Evolutionary conservation across 2,113 vertebrate genomes (phyloP), one percentile per base, ranked within the genome.

Genomic region (Nothobranchius furzeri): DNA sequence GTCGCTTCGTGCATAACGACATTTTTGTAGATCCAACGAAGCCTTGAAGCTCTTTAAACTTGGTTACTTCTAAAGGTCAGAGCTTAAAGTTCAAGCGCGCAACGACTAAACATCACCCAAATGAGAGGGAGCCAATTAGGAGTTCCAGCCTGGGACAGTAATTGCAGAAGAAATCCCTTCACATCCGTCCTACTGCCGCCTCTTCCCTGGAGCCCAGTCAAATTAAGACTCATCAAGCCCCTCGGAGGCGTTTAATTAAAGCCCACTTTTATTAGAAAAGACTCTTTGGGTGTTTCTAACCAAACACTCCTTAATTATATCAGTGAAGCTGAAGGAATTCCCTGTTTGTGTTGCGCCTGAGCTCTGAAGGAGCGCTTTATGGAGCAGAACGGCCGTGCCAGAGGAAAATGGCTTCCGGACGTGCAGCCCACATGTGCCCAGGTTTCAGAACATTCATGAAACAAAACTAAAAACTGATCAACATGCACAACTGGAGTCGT

Each of bases 181-280:
- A 86, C 84, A 83, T 91, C 87, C 85, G 89, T 92, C 88, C 90
- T 88, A 87, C 87, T 86, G 76, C 87, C 81, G 60, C 76, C 68
- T 85, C 68, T 62, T 83, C 63, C 4, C 30, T 89, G 84, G 87
- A 87, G 87, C 87, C 82, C 79, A 82, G 80, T 88, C 88, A 85
- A 87, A 87, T 89, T 87, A 82, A 87, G 74, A 40, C 75, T 82
- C 90, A 89, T 88, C 89, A 88, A 75, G 80, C 63, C 76, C 60
- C 73, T 88, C 81, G 82, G 84, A 77, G 84, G 89, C 82, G 89
- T 87, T 77, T 83, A 82, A 89, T 90, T 91, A 82, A 83, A 80
- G 78, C 63, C 50, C 65, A 6, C 64, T 79, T 90, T 78, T 69
- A 90, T 73, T 71, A 66, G 79, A 79, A 55, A 57, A 79, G 74